A percentile compares a stretch with the other conserved stretches of the same genome.
Evolutionary conservation across 1,140 invertebrate species (phyloP).

Genomic region (Drosophila punjabiensis): DNA sequence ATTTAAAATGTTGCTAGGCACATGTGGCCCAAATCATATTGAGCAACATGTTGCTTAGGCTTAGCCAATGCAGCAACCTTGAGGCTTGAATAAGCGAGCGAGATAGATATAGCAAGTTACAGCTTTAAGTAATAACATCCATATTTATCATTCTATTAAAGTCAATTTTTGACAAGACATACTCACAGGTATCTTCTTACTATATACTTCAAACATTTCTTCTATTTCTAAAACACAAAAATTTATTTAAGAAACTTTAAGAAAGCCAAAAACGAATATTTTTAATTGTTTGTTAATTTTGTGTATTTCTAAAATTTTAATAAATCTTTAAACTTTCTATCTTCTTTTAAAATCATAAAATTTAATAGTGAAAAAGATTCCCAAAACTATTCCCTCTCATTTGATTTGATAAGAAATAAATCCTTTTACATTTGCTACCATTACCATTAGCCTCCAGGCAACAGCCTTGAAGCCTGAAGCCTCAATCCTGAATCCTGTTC

Average conservation of each 20-base stretch:
- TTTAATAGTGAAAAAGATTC: neutral
- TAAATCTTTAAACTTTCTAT: neutral
- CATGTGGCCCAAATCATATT: neutral
- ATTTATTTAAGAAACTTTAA: neutral
- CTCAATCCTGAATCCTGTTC: neutral
- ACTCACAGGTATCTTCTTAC: neutral
- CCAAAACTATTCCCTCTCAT: neutral
- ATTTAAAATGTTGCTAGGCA: neutral
- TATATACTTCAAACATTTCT: neutral
- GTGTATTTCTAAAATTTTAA: neutral
- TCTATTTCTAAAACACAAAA: neutral
- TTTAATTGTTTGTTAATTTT: too few relatives aligned
- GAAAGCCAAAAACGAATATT: too few relatives aligned
- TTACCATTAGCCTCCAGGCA: neutral
- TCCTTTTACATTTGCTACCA: slow-evolving; percentile 13
- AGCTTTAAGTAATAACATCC: neutral
- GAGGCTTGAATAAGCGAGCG: neutral
- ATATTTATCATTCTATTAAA: neutral
- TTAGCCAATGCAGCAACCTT: neutral
- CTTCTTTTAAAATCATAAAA: neutral
- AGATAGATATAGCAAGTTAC: neutral
- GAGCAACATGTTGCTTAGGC: neutral
- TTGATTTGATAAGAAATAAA: neutral
- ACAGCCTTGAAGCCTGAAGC: neutral
- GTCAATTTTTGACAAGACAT: neutral